These are phyloP conservation scores for Drosophila lini DNA, from an alignment of 1,140 invertebrate genomes.

Conservation along the genomic window DNA sequence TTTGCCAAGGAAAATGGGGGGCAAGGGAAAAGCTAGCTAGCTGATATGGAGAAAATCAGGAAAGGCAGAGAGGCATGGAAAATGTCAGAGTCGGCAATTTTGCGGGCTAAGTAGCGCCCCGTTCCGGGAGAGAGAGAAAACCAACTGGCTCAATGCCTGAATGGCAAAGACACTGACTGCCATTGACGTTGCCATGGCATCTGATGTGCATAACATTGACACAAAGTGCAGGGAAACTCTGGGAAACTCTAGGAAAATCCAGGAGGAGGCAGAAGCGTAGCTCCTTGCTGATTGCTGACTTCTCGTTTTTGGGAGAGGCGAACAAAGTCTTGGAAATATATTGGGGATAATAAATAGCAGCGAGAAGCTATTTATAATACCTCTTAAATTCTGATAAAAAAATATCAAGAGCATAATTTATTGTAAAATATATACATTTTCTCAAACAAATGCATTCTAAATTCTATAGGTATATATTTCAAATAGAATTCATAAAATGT, in stretches of 20 bases:
- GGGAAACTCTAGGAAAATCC: too few relatives aligned
- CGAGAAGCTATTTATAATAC: background rate
- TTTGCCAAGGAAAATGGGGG: constrained; percentile 31
- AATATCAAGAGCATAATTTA: background rate
- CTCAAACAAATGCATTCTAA: background rate
- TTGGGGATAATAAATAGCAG: background rate
- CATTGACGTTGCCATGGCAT: constrained; percentile 51
- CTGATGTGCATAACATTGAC: constrained; percentile 80
- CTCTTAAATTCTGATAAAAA: background rate
- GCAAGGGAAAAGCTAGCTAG: constrained; percentile 9
- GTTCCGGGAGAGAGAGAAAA: background rate
- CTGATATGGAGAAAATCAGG: background rate
- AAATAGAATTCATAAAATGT: background rate
- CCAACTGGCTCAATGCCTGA: constrained; percentile 18
- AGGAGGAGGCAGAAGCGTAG: background rate
- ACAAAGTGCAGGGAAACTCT: constrained; percentile 61
- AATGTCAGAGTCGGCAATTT: constrained; percentile 70
- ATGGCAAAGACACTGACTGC: constrained; percentile 56
- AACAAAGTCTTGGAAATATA: constrained; percentile 18
- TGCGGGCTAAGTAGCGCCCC: constrained; percentile 71
- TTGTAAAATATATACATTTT: background rate
- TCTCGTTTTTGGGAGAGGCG: constrained; percentile 8
- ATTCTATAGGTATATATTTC: background rate
- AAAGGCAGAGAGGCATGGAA: constrained; percentile 29
- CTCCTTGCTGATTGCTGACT: constrained; percentile 15